Base-by-base conservation (phyloP, 2,113 vertebrate genomes). In the Cottus gobio region DNA sequence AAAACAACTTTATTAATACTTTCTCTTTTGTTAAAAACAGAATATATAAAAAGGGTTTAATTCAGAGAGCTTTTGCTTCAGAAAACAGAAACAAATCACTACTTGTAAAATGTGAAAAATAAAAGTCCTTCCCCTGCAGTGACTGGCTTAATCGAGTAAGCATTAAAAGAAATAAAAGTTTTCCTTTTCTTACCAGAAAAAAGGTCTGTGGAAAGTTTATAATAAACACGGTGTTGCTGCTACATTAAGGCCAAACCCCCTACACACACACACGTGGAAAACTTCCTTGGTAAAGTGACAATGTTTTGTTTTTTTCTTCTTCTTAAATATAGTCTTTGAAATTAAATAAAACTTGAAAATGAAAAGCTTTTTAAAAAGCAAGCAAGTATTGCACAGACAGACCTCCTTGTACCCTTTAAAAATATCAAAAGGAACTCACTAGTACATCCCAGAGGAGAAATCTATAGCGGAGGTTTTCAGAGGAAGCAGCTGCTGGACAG, bases 261-360 rank as follows among this genome's bases (percentile, higher is more conserved):
- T 96, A 96, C 94, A 95, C 95, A 96, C 94, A 95, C 95, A 96
- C 94, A 93, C 86, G 94, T 57, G 79, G 95, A 95, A 95, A 94
- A 85, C 94, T 91, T 95, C 78, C 93, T 95, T 94, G 93, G 95
- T 99, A 99, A 99, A 99, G 98, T 99, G 98, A 97, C 98, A 94
- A 93, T 96, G 95, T 96, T 83, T 90, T 84, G 90, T 60, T 82
- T 71, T 20, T 44, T 60, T 71, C 36, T 37, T 67, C 56, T n/a
- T 46, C 69, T 75, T 74, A 82, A 86, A 84, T 85, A 85, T 46
- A 82, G 50, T 87, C 77, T 86, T 85, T 83, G 72, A 93, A 91
- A 85, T 88, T 89, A 90, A 92, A 88, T 84, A 88, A 69, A 90
- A 90, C 34, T 65, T 75, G 48, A 83, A 58, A 86, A 87, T 60